These are phyloP conservation scores for Brachypodius melanocephalos DNA, from an alignment of 2,113 vertebrate genomes.

Conservation along the genomic window DNA sequence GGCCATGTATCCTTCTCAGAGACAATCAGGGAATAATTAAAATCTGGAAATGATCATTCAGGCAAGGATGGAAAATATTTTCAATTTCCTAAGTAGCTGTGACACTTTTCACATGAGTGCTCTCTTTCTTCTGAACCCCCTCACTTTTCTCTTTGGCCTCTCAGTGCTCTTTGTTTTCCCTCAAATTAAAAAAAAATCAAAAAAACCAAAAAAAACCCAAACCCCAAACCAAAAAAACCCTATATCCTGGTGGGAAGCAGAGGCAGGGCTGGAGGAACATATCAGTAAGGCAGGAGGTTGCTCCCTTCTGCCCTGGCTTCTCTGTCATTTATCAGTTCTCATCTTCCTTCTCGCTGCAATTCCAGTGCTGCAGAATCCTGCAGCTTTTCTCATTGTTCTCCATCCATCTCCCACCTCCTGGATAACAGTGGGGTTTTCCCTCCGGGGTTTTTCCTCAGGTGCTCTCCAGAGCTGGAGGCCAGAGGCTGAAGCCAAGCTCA, in stretches of 20 bases:
- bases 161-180: not conserved
- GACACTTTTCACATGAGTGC: not conserved
- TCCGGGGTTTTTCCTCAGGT: not conserved
- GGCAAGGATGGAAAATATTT: constrained; percentile 27
- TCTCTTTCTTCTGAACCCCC: not conserved
- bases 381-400: not conserved
- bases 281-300: not conserved
- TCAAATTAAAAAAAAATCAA: not conserved
- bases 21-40: constrained; percentile 13
- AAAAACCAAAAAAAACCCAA: not conserved
- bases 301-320: not conserved
- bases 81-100: constrained; percentile 13
- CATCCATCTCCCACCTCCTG: not conserved
- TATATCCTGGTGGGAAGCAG: not conserved
- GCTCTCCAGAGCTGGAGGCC: not conserved
- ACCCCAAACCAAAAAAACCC: not conserved
- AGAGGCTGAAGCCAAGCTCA: not conserved
- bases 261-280: rapidly evolving
- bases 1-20: not conserved
- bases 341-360: not conserved
- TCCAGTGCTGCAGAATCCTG: not conserved
- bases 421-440: not conserved
- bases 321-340: not conserved
- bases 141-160: not conserved
- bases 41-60: constrained; percentile 22